Base-by-base conservation (phyloP, 2,797 vertebrate species). In the Melanotaenia nigrans region DNA sequence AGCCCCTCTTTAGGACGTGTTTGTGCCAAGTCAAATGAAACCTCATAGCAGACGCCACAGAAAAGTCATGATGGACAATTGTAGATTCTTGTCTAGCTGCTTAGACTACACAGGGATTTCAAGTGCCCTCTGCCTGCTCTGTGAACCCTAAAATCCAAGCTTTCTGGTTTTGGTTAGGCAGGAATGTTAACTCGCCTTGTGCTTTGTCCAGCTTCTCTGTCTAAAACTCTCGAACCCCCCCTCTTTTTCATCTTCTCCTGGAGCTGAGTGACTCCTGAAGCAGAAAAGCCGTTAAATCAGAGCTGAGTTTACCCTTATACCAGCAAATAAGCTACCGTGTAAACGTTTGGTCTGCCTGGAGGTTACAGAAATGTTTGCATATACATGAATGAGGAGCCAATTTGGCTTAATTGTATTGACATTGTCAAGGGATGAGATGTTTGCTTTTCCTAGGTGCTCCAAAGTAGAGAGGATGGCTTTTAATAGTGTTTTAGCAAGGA, bases 121-220 rank as follows among this genome's bases (percentile, higher is more conserved):
- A 33, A 72, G 63, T 88, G 83, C 79, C 82, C 86, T 74, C 75
- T 73, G 78, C 86, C 83, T 91, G 90, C 85, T 89, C 90, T 73
- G 62, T 88, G 87, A 88, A 90, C 90, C 89, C 79, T 77, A 75
- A 87, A 89, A 85, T 79, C 78, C 79, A 28, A 72, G 78, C 78
- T 72, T 64, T 86, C 92, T 93, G 91, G 73, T 92, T 90, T 85
- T 89, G 85, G 89, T 93, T 91, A 92, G 59, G 51, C 68, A 86
- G 89, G 91, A 93, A 92, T 93, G 91, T 92, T 78, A 60, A 78
- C 85, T 85, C 69, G 40, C 76, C 73, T 79, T 77, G 16, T 54
- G 79, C 87, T 87, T 79, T 90, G 87, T 91, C 87, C 89, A 79
- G 71, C 84, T 78, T 68, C 73, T 68, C 78, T 78, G 78, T 51